Evolutionary conservation across 2,888 invertebrate genomes (phyloP).

Genomic region (Sericinus montela): DNA sequence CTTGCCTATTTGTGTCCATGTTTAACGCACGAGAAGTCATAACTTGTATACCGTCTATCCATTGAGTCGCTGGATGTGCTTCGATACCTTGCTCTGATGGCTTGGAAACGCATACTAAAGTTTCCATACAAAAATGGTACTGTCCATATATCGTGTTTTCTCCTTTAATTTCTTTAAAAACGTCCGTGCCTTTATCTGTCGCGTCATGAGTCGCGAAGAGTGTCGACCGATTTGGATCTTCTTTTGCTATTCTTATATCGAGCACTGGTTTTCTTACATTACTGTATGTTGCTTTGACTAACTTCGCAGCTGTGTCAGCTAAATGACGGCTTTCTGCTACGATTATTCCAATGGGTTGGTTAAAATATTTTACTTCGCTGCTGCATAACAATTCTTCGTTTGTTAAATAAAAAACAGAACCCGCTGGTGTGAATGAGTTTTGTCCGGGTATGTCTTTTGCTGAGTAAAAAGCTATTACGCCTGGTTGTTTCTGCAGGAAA

Average conservation of each 20-base stretch:
- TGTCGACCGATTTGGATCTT: constrained; percentile 31
- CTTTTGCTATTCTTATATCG: constrained; percentile 38
- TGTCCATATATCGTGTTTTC: constrained; percentile 76
- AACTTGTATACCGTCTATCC: constrained; percentile 76
- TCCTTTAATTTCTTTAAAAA: constrained; percentile 66
- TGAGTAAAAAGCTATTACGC: constrained; percentile 80
- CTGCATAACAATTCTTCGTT: constrained; percentile 64
- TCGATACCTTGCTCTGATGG: constrained; percentile 85
- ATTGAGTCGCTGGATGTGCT: constrained; percentile 80
- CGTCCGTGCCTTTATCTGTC: constrained; percentile 46
- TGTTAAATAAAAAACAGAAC: constrained; percentile 23
- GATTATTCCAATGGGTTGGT: constrained; percentile 59
- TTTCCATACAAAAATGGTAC: constrained; percentile 87
- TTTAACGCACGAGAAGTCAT: constrained; percentile 74
- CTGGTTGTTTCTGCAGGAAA: constrained; percentile 73
- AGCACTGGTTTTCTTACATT: constrained; percentile 47
- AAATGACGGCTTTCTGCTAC: constrained; percentile 75
- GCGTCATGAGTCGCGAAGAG: constrained; percentile 23
- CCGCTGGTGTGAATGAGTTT: constrained; percentile 74
- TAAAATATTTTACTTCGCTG: constrained; percentile 39
- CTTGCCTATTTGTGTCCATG: constrained; percentile 78
- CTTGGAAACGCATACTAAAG: constrained; percentile 79
- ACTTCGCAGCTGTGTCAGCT: constrained; percentile 76
- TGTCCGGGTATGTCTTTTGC: constrained; percentile 84
- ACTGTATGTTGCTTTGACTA: constrained; percentile 75